phyloP scores from a whole-genome alignment of 1,140 invertebrate genomes.

The Tetramorium parvispinum region DNA sequence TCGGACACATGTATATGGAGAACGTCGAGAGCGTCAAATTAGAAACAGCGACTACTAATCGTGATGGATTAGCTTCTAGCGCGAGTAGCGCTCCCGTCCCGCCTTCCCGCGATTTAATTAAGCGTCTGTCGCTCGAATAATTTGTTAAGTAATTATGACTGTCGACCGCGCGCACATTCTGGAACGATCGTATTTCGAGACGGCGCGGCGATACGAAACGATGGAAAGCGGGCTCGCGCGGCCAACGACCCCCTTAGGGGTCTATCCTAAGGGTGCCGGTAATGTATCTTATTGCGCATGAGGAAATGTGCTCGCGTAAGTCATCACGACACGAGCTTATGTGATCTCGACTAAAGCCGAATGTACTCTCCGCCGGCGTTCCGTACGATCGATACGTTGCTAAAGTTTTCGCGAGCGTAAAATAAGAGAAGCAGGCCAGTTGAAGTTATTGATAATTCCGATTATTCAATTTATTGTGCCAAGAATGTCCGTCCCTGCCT shows the following conservation, averaged over 20 bases:
- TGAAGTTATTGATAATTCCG: constrained; percentile 43
- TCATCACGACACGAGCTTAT: neutral
- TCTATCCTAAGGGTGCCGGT: neutral
- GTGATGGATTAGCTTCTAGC: constrained; percentile 62
- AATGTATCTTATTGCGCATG: neutral
- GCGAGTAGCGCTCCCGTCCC: constrained; percentile 13
- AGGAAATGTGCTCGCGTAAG: constrained; percentile 7
- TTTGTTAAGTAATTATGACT: constrained; percentile 60
- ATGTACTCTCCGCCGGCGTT: neutral
- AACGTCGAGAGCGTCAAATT: constrained; percentile 53
- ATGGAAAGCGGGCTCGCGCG: neutral
- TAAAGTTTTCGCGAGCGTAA: neutral
- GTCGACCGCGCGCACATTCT: neutral
- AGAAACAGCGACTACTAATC: constrained; percentile 62
- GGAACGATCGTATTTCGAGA: constrained; percentile 18
- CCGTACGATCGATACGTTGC: neutral
- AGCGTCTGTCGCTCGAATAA: constrained; percentile 56
- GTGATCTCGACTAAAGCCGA: neutral
- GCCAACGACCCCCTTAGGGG: neutral
- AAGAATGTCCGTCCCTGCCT: constrained; percentile 46
- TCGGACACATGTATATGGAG: constrained; percentile 54
- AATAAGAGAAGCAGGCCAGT: neutral
- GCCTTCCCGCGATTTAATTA: constrained; percentile 56
- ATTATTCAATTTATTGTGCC: constrained; percentile 55
- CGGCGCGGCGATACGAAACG: constrained; percentile 5